A percentile compares a stretch with the other conserved stretches of the same genome.
Conservation (phyloP, 2,797 vertebrate genomes). For the Onychomys arenicola region DNA sequence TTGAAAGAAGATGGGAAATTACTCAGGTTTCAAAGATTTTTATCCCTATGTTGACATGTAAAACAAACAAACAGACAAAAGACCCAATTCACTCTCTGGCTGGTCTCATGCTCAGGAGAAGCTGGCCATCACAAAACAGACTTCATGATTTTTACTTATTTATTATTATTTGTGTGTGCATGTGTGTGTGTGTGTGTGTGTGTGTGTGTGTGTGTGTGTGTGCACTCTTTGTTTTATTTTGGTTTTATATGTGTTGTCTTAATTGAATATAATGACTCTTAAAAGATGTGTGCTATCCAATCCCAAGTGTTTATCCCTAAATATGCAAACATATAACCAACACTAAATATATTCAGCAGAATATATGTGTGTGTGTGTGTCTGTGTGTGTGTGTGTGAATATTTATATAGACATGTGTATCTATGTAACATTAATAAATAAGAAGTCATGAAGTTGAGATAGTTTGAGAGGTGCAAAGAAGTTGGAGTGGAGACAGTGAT, state of each 20-base stretch:
- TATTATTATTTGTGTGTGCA: background rate
- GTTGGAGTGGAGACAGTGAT: rapidly evolving
- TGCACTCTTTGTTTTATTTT: background rate
- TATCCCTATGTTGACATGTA: background rate
- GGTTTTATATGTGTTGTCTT: background rate
- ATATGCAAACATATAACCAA: background rate
- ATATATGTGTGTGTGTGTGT: no score
- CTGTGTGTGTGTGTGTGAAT: background rate
- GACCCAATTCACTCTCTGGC: rapidly evolving
- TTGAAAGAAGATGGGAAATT: background rate
- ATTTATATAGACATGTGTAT: background rate
- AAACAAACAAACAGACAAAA: background rate
- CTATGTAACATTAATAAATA: background rate
- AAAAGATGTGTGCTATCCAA: background rate
- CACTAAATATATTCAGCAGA: background rate
- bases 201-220: background rate
- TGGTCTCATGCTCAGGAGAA: background rate
- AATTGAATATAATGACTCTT: background rate
- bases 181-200: background rate
- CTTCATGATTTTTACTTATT: background rate
- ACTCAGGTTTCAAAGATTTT: background rate
- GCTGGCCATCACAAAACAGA: background rate
- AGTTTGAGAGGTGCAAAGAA: background rate
- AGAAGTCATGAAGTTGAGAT: background rate
- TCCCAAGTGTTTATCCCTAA: background rate